Conservation (phyloP, 2,888 invertebrate species). For the Caenorhabditis virilis region DNA sequence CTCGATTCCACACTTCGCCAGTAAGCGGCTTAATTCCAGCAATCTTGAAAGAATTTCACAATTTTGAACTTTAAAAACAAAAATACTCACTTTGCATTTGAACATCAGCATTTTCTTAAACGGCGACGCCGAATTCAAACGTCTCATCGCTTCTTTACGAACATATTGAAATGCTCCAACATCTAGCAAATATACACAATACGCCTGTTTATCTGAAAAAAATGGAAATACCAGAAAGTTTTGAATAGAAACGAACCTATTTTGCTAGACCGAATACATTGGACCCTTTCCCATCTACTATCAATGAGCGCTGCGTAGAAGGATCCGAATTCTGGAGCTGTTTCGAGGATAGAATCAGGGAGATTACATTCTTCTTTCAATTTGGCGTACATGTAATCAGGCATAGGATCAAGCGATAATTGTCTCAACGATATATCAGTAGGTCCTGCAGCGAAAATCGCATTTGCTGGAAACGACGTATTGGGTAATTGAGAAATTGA, state of each 20-base stretch:
- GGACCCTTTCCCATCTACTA: conserved; percentile 50
- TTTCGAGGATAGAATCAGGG: conserved; percentile 28
- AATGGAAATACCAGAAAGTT: background rate
- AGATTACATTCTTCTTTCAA: conserved; percentile 49
- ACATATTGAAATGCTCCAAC: conserved; percentile 57
- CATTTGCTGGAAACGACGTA: conserved; percentile 46
- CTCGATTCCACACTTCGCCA: conserved; percentile 55
- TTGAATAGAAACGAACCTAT: conserved; percentile 32
- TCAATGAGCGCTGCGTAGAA: conserved; percentile 52
- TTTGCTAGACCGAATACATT: conserved; percentile 46
- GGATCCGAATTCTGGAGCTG: conserved; percentile 23
- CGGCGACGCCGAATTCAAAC: conserved; percentile 52
- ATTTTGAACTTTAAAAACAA: background rate
- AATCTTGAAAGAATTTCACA: conserved; percentile 19
- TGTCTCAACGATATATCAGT: conserved; percentile 51
- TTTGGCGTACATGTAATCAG: conserved; percentile 57
- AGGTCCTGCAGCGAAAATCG: conserved; percentile 57
- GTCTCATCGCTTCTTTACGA: conserved; percentile 41
- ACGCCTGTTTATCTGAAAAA: conserved; percentile 42
- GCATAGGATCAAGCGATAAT: conserved; percentile 57
- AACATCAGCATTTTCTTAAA: conserved; percentile 59
- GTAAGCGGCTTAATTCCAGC: conserved; percentile 47
- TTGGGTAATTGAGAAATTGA: conserved; percentile 46
- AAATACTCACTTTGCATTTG: conserved; percentile 48
- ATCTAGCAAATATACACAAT: conserved; percentile 51